A percentile compares a stretch with the other conserved stretches of the same genome.
phyloP scores from a whole-genome alignment of 2,113 vertebrate species.

The Syrmaticus mikado region DNA sequence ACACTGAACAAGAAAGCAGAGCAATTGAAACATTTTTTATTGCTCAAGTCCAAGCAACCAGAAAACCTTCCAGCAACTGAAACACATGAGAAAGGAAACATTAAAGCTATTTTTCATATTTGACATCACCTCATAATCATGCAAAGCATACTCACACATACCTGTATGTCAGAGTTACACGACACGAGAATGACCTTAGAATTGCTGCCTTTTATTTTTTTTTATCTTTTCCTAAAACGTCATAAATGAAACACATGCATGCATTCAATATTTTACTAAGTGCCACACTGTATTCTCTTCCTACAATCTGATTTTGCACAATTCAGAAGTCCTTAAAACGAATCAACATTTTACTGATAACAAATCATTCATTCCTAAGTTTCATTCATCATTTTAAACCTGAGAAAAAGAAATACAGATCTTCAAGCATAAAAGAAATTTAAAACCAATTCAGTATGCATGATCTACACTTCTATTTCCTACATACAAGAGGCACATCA shows the following conservation, averaged over 20 bases:
- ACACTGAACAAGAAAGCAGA: not conserved
- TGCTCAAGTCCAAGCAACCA: not conserved
- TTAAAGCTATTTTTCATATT: not conserved
- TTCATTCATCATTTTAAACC: not conserved
- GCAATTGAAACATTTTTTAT: not conserved
- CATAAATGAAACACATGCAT: not conserved
- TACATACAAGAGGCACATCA: not conserved
- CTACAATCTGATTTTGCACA: not conserved
- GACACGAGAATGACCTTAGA: not conserved
- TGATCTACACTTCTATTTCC: not conserved
- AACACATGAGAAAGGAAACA: not conserved
- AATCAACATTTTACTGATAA: not conserved
- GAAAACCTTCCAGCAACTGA: not conserved
- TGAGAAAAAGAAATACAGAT: not conserved
- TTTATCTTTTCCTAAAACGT: not conserved
- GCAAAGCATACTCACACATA: accelerated
- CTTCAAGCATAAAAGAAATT: not conserved
- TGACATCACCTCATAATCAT: not conserved
- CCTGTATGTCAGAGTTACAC: not conserved
- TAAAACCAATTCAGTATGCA: not conserved
- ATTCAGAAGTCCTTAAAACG: not conserved
- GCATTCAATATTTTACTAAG: not conserved
- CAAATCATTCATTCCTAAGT: not conserved
- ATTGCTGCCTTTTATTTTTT: not conserved
- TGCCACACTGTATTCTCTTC: too few species aligned